Percentiles rank a stretch among this genome's conserved stretches.
phyloP scores from a whole-genome alignment of 2,888 invertebrate species.

The Suillia variegata region DNA sequence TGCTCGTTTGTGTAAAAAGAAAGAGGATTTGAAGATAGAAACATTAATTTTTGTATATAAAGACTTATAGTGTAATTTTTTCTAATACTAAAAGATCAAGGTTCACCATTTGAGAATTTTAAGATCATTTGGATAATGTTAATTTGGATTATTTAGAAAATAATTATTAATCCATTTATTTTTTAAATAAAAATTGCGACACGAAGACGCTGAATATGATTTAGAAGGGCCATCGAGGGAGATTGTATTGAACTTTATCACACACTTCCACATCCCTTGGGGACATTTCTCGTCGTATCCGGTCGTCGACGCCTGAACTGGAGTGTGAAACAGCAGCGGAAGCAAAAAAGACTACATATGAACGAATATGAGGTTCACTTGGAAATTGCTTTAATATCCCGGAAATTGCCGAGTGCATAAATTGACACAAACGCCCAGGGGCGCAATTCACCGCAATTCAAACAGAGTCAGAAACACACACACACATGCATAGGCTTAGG shows the following conservation, averaged over 20 bases:
- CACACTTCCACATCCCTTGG: neutral
- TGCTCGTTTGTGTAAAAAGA: no score
- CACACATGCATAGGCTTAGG: constrained; percentile 1
- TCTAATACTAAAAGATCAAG: no score
- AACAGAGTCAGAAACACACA: constrained; percentile 17
- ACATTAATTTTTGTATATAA: no score
- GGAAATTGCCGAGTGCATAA: constrained; percentile 54
- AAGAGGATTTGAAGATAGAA: no score
- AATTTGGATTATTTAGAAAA: no score
- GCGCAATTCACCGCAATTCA: constrained; percentile 46
- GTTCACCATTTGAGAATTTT: no score
- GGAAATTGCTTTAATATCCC: constrained; percentile 53
- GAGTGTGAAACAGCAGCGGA: no score
- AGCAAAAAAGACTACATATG: no score
- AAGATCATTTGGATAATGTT: no score
- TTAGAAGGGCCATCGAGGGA: neutral
- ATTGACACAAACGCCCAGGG: constrained; percentile 56
- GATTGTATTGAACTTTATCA: neutral
- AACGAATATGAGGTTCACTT: constrained; percentile 13
- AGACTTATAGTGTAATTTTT: no score
- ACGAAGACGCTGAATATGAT: neutral
- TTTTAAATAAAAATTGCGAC: no score
- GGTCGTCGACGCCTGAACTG: neutral
- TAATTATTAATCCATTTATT: no score
- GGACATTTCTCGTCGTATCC: neutral